phyloP scores from a whole-genome alignment of 2,113 vertebrate species.

The Lathamus discolor region DNA sequence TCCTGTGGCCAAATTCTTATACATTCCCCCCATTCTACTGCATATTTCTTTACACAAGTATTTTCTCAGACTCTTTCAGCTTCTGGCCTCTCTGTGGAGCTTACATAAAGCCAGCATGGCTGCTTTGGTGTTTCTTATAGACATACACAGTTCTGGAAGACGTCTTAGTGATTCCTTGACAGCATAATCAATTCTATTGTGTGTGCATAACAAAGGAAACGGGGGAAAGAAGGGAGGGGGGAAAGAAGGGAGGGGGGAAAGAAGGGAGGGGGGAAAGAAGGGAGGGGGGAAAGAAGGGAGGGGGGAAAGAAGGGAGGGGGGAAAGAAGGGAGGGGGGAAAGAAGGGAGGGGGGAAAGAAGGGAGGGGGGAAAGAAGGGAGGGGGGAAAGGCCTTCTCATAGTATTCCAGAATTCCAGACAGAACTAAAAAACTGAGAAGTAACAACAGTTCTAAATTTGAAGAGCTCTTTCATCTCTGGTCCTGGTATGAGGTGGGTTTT shows the following conservation, averaged over 20 bases:
- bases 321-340: no score
- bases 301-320: no score
- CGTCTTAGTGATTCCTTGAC: not conserved
- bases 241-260: not conserved
- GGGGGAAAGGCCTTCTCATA: not conserved
- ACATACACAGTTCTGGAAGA: not conserved
- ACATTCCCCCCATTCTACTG: not conserved
- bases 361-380: no score
- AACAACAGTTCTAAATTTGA: not conserved
- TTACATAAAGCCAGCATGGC: not conserved
- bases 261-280: no score
- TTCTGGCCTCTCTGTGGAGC: not conserved
- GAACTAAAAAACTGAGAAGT: not conserved
- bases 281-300: no score
- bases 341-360: no score
- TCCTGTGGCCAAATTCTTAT: not conserved
- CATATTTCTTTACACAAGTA: not conserved
- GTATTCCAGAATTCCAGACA: not conserved
- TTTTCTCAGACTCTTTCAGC: not conserved
- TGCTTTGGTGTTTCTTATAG: not conserved
- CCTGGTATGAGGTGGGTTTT: not conserved
- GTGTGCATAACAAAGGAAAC: not conserved
- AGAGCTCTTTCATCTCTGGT: not conserved
- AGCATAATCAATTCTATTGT: not conserved
- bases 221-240: no score